Base-by-base conservation (phyloP, 2,113 vertebrate species). In the Phainopepla nitens region DNA sequence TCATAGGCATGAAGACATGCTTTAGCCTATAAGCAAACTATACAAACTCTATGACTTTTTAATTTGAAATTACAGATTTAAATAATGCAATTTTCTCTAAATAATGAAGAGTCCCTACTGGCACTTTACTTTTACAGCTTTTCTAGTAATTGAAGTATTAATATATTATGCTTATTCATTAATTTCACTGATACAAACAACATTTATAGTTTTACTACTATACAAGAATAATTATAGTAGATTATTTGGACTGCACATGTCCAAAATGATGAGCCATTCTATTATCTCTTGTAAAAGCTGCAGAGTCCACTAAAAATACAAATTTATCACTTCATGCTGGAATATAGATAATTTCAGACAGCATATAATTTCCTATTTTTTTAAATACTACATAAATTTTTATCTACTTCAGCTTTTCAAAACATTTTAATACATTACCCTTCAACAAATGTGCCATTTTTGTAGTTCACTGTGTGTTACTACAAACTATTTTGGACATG, bases 61-160 rank as follows among this genome's bases (percentile, higher is more conserved):
- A 66, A 78, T 82, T 87, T 95, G 45, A 76, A 85, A 89, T 79
- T 15, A 7, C 50, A 84, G 14, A 72, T 49, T 61, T 87, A 76
- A 78, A 56, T 89, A 92, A 89, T 61, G 61, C 45, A 42, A 21
- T 76, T 64, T 89, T 44, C 83, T 86, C 53, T 94, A 76, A 56
- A 62, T 90, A 83, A 83, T 54, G 25, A 69, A 61, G 66, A 96
- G 10, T 91, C 44, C 31, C 36, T 84, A 58, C 33, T 91, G 33
- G 93, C 82, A 96, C 89, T 93, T 94, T 89, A 86, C 27, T 82
- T 71, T 56, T 72, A 87, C 31, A 91, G 73, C 73, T 95, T 58
- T 87, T 71, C 31, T 66, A 69, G 18, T 70, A 87, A 87, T n/a
- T 10, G 7, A 77, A 87, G 3, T 94, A 69, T 87, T 72, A 61